Conservation (phyloP, 2,888 invertebrate genomes). For the Clusia tigrina region DNA sequence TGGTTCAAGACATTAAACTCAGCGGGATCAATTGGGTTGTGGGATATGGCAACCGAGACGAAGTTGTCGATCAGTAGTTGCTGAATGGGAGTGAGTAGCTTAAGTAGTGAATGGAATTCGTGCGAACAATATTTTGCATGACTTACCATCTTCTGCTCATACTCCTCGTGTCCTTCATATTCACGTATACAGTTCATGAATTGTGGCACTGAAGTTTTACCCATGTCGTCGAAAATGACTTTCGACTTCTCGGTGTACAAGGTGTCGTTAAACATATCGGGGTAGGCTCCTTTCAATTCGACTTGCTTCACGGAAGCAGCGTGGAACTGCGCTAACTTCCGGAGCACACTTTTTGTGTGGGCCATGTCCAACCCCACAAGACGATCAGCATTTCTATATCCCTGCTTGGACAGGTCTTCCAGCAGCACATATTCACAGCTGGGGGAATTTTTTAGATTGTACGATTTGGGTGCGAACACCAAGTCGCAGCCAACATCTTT, state of each 20-base stretch:
- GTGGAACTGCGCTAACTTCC: conserved; percentile 55
- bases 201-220: neutral
- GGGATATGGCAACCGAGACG: conserved; percentile 35
- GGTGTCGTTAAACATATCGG: conserved; percentile 9
- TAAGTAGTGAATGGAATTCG: neutral
- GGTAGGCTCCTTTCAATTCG: conserved; percentile 40
- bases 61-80: conserved; percentile 27
- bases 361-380: conserved; percentile 45
- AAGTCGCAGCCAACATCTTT: conserved; percentile 36
- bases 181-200: conserved; percentile 34
- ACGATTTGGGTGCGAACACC: conserved; percentile 43
- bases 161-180: conserved; percentile 37
- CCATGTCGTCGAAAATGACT: neutral
- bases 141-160: conserved; percentile 45
- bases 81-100: neutral
- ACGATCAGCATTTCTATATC: conserved; percentile 51
- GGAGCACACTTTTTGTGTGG: conserved; percentile 49
- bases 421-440: conserved; percentile 44
- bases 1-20: conserved; percentile 57
- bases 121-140: neutral
- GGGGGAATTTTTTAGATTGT: conserved; percentile 33
- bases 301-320: conserved; percentile 53
- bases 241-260: neutral
- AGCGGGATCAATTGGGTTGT: conserved; percentile 29
- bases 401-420: conserved; percentile 45